Percentiles rank a stretch among this genome's conserved stretches.
Evolutionary conservation across 2,113 vertebrate genomes (phyloP).

Genomic region (Cryptotis parvus): DNA sequence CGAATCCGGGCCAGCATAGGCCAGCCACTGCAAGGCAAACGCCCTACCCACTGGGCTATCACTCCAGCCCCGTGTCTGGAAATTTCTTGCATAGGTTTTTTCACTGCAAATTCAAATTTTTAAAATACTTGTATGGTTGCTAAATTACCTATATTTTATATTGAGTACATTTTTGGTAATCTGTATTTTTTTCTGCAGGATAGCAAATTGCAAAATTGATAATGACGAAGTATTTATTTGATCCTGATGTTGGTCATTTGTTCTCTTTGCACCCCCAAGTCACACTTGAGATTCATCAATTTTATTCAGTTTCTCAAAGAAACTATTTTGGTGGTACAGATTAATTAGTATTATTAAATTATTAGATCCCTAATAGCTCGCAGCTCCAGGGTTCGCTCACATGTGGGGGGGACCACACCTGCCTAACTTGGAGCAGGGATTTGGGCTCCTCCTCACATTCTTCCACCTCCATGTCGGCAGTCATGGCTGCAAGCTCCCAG

Average conservation of each 20-base stretch:
- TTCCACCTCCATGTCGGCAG: no score
- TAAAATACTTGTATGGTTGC: neutral
- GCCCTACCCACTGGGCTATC: no score
- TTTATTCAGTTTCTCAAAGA: slow-evolving; percentile 9
- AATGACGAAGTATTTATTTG: neutral
- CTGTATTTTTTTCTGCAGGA: slow-evolving; percentile 17
- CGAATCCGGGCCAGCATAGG: no score
- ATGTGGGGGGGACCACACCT: no score
- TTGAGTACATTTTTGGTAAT: neutral
- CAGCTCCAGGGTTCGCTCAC: no score
- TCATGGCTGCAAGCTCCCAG: no score
- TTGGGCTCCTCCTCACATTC: no score
- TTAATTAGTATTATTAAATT: no score
- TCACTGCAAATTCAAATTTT: neutral
- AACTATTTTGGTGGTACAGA: neutral
- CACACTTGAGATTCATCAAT: neutral
- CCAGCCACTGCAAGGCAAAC: no score
- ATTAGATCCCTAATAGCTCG: no score
- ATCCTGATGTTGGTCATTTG: neutral
- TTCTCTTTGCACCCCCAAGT: neutral
- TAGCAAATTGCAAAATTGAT: neutral
- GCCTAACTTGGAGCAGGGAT: no score
- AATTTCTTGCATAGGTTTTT: neutral
- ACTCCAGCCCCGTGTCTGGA: neutral
- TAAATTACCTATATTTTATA: neutral